These are phyloP conservation scores for Seriola rivoliana DNA, from an alignment of 2,113 vertebrate genomes.

Conservation along the genomic window DNA sequence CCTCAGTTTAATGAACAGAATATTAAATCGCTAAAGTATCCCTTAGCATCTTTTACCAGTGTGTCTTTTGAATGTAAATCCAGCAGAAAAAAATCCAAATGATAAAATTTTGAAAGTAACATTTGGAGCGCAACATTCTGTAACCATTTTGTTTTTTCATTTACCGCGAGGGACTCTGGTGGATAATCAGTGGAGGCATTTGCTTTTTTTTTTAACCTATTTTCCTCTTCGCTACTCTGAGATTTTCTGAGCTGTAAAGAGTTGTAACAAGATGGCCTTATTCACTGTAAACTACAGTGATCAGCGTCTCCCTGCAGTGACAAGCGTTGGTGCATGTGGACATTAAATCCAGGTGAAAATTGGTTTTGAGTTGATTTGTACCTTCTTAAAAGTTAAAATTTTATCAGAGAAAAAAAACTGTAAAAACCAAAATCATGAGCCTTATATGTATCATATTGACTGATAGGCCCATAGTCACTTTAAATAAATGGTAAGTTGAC, in stretches of 20 bases:
- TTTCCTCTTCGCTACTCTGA: not conserved
- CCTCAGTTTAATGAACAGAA: not conserved
- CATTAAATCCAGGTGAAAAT: not conserved
- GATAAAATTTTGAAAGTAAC: not conserved
- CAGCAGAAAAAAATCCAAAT: not conserved
- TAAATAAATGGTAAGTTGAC: constrained; percentile 7
- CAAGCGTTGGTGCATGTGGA: not conserved
- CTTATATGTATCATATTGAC: not conserved
- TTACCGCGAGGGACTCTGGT: not conserved
- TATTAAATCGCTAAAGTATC: not conserved
- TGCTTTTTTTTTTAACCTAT: not conserved
- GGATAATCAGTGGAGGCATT: not conserved
- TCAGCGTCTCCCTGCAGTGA: not conserved
- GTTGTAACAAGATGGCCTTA: not conserved
- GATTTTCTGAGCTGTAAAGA: not conserved
- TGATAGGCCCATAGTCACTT: not conserved
- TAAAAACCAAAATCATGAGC: constrained; percentile 1
- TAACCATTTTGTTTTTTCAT: not conserved
- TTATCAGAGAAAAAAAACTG: not conserved
- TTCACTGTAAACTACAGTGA: not conserved
- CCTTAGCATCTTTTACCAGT: not conserved
- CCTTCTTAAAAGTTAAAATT: not conserved
- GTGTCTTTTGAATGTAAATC: not conserved
- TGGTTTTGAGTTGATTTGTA: constrained; percentile 4
- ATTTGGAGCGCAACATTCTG: too few relatives aligned